Evolutionary conservation across 2,888 invertebrate genomes (phyloP).

Genomic region (Chaetogeoica ovagalla): DNA sequence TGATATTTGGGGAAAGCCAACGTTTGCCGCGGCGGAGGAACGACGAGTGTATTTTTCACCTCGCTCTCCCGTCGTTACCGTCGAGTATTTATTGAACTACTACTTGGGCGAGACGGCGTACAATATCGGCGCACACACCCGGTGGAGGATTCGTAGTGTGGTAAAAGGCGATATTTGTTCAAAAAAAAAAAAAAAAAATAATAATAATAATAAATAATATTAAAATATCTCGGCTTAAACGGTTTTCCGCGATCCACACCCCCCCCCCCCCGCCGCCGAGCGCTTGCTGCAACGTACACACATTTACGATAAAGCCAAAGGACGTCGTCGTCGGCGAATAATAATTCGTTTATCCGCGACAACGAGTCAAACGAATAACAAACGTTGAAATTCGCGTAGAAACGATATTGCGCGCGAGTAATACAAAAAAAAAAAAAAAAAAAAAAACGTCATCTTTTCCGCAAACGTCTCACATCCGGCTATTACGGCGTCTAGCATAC

Average conservation of each 20-base stretch:
- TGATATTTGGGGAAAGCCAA: conserved; percentile 53
- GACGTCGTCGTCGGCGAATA: conserved; percentile 26
- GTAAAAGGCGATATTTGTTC: conserved; percentile 24
- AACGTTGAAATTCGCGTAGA: conserved; percentile 3
- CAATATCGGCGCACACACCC: not conserved
- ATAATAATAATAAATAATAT: not conserved
- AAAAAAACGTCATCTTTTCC: too few species aligned
- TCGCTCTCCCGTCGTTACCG: not conserved
- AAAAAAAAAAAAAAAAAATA: conserved; percentile 1
- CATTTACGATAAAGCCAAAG: conserved; percentile 34
- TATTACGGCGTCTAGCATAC: too few species aligned
- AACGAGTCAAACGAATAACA: conserved; percentile 44
- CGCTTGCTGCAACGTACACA: not conserved
- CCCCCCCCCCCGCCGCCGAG: not conserved
- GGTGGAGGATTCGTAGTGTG: conserved; percentile 47
- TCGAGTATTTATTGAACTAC: not conserved
- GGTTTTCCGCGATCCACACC: conserved; percentile 32
- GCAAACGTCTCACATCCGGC: too few species aligned
- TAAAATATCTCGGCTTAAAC: conserved; percentile 42
- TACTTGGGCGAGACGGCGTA: not conserved
- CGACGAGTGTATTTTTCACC: not conserved
- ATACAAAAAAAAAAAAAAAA: too few species aligned
- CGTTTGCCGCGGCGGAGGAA: not conserved
- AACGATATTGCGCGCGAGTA: too few species aligned
- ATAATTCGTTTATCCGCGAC: not conserved